phyloP scores from a whole-genome alignment of 2,797 vertebrate species.

The Periparus ater region DNA sequence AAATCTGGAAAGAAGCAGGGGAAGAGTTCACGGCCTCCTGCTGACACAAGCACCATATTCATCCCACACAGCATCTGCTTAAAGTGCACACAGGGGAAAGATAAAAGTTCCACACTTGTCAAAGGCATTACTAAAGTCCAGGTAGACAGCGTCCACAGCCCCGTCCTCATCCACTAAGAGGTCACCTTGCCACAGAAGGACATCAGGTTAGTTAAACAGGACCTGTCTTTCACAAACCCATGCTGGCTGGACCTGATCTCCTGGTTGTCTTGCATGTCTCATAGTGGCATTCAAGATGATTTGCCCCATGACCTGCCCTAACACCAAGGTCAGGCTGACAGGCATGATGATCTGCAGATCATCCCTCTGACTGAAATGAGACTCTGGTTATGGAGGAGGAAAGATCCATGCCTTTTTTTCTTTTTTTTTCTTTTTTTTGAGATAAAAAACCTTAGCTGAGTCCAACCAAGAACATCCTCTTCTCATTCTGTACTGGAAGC shows the following conservation, averaged over 20 bases:
- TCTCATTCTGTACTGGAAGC: background rate
- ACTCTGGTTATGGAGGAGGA: background rate
- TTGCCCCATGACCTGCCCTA: background rate
- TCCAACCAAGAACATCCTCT: background rate
- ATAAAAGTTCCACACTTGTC: background rate
- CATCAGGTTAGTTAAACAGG: background rate
- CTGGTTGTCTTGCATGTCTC: background rate
- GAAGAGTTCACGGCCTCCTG: background rate
- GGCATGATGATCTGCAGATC: no score
- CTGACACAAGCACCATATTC: fast-evolving
- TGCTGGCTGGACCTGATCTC: background rate
- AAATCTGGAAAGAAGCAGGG: background rate
- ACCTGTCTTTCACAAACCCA: background rate
- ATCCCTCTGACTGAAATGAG: background rate
- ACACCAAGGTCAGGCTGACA: background rate
- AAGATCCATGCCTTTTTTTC: background rate
- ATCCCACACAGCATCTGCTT: background rate
- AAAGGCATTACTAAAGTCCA: background rate
- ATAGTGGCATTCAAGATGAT: background rate
- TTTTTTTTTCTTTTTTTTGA: background rate
- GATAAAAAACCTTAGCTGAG: background rate
- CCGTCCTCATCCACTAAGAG: background rate
- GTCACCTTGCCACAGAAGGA: background rate
- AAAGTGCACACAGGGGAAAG: background rate
- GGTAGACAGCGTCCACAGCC: no score